Base-by-base conservation (phyloP, 2,797 vertebrate species). In the Eutrigla gurnardus region DNA sequence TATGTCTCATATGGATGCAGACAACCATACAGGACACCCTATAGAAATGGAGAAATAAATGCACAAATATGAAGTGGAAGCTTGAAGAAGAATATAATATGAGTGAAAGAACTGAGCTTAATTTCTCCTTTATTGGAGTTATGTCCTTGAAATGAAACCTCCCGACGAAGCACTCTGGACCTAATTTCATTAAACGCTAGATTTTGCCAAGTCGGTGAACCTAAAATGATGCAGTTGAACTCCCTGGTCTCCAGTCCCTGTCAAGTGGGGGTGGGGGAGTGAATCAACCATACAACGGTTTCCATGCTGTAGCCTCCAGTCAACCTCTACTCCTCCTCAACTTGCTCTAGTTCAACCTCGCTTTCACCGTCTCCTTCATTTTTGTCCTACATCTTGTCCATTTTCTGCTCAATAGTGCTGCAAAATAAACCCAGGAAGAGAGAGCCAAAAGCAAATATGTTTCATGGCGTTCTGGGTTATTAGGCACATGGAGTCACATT, bases 201-300 rank as follows among this genome's bases (percentile, higher is more conserved):
- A 70, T 91, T 92, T 93, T 91, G 90, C 90, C 85, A 86, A 90
- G 86, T 92, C 92, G 77, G 89, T 91, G 91, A 91, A 87, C 90
- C 90, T 86, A 86, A 90, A 91, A 85, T 75, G 85, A 93, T 86
- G 82, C 80, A 68, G 81, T 84, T 92, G 89, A 94, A 92, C 91
- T 90, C 77, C 66, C 62, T 65, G 83, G 77, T 82, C 86, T 90
- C 76, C 72, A 7, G 77, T 74, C 68, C 83, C 77, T 68, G 78
- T 85, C 59, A 57, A 25, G 6, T 42, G 32, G 58, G 10, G 53
- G 25, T 45, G 32, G 13, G 8, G 14, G 3, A 75, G 81, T 37
- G 65, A 84, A 78, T 79, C 75, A 73, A 39, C 71, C 47, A 50
- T 0, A 67, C 78, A 49, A 55, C 46, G 79, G 82, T 79, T 73